phyloP scores from a whole-genome alignment of 1,140 invertebrate species.

The Zeugodacus cucurbitae region DNA sequence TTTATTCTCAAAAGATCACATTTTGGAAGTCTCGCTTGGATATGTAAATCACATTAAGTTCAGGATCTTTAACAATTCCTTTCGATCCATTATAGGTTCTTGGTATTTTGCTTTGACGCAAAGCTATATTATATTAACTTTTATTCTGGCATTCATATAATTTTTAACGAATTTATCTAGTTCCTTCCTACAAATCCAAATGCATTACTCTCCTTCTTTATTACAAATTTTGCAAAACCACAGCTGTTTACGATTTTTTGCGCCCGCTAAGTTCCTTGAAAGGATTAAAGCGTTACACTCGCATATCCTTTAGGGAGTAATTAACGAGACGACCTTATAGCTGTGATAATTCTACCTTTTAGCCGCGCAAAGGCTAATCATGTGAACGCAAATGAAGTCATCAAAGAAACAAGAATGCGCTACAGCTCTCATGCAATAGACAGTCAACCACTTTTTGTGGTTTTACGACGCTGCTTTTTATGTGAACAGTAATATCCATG shows the following conservation, averaged over 20 bases:
- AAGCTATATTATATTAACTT: too few relatives aligned
- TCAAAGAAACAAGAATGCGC: neutral
- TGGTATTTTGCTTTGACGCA: too few relatives aligned
- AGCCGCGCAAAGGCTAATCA: neutral
- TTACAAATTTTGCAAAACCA: neutral
- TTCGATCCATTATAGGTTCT: too few relatives aligned
- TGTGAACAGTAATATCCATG: constrained; percentile 47
- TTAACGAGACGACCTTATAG: neutral
- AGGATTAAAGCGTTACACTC: neutral
- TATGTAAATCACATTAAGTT: too few relatives aligned
- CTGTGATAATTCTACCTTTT: neutral
- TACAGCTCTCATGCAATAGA: neutral
- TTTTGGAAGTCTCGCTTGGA: too few relatives aligned
- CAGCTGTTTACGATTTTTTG: neutral
- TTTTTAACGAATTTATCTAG: too few relatives aligned
- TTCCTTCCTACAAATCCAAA: too few relatives aligned
- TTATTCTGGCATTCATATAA: too few relatives aligned
- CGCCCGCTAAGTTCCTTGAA: neutral
- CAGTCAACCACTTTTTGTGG: neutral
- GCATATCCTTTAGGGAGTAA: neutral
- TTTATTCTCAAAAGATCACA: too few relatives aligned
- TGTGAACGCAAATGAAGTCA: constrained; percentile 37
- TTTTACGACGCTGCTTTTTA: neutral
- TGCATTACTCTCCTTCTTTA: too few relatives aligned
- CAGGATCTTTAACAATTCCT: too few relatives aligned